Base-by-base conservation (phyloP, 2,888 invertebrate genomes). In the Aporophyla nigra region DNA sequence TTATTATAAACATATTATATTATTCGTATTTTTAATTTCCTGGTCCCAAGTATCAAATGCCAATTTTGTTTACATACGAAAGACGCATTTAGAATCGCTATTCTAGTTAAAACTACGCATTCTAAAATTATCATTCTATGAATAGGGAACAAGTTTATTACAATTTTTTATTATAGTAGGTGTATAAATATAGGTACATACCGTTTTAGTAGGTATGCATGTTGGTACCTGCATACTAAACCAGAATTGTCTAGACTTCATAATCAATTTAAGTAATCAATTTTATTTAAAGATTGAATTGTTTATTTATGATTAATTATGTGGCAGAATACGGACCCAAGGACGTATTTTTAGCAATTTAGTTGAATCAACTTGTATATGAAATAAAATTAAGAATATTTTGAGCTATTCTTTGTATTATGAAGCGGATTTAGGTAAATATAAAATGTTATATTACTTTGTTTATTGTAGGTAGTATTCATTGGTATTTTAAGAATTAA, bases 111-210 rank as follows among this genome's bases (percentile, higher is more conserved):
- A 24, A 53, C 27, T 46, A 49, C 58, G 46, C 49, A 33, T 71
- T 63, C n/a, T 71, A 63, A 24, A 71, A 51, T 53, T 24, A 51
- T 19, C 19, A 62, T 40, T 51, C 63, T 71, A 40, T 16, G 19
- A 53, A 43, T 43, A 40, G 10, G 16, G 6, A 40, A 21, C 5
- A 9, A 24, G 27, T 49, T 6, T 14, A 62, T n/a, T 70, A 0
- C 27, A 12, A 56, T 12, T 56, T 19, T 56, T 21, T 14, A 58
- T 69, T 33, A 16, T 14, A n/a, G 5, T 61, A 24, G 6, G 16
- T 71, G 24, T 51, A 16, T 33, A n/a, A 0, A 24, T 5, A 24
- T 56, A n/a, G n/a, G n/a, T n/a, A 14, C 56, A 5, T 56, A 5
- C 33, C 33, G 33, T 33, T 33, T 33, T 33, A 12, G 10, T n/a